Percentiles rank a stretch among this genome's conserved stretches.
These are phyloP conservation scores for Zaprionus lineosus DNA, from an alignment of 2,888 invertebrate species.

Conservation along the genomic window DNA sequence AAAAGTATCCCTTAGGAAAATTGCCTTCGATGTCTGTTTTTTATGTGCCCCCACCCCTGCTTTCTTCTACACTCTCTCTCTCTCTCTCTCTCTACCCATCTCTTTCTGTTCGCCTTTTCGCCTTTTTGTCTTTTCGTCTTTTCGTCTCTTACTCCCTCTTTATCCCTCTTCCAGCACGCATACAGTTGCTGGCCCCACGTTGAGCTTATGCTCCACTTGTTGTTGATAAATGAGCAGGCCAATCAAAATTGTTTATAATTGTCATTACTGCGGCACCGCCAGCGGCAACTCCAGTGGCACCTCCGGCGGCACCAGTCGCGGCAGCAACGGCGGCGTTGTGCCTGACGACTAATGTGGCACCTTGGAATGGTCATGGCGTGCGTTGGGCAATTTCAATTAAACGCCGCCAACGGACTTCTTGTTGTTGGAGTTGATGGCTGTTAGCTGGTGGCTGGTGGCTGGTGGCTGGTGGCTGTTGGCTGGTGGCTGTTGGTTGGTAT, in stretches of 20 bases:
- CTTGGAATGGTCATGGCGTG: slow-evolving; percentile 76
- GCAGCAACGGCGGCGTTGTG: slow-evolving; percentile 42
- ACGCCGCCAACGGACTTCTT: slow-evolving; percentile 43
- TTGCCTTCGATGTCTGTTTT: slow-evolving; percentile 61
- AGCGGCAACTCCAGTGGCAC: too few relatives aligned
- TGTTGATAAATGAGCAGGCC: slow-evolving; percentile 58
- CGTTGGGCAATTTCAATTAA: slow-evolving; percentile 76
- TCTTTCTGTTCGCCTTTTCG: background rate
- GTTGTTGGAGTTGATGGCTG: too few relatives aligned
- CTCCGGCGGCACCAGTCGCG: too few relatives aligned
- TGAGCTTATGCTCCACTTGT: slow-evolving; percentile 38
- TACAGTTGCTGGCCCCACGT: too few relatives aligned
- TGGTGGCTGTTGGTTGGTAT: too few relatives aligned
- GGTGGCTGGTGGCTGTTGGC: too few relatives aligned
- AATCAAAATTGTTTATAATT: slow-evolving; percentile 76
- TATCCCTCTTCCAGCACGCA: too few relatives aligned
- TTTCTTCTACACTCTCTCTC: background rate
- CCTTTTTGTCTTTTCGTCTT: too few relatives aligned
- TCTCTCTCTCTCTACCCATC: slow-evolving; percentile 2
- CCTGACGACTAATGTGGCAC: slow-evolving; percentile 75
- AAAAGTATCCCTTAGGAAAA: slow-evolving; percentile 27
- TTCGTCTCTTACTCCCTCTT: background rate
- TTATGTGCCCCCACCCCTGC: slow-evolving; percentile 48
- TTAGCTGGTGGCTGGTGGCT: too few relatives aligned
- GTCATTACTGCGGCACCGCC: slow-evolving; percentile 47